Percentiles rank a stretch among this genome's conserved stretches.
Conservation (phyloP, 37 sponge, comb jelly and placozoan genomes). For the Spongia lamella region DNA sequence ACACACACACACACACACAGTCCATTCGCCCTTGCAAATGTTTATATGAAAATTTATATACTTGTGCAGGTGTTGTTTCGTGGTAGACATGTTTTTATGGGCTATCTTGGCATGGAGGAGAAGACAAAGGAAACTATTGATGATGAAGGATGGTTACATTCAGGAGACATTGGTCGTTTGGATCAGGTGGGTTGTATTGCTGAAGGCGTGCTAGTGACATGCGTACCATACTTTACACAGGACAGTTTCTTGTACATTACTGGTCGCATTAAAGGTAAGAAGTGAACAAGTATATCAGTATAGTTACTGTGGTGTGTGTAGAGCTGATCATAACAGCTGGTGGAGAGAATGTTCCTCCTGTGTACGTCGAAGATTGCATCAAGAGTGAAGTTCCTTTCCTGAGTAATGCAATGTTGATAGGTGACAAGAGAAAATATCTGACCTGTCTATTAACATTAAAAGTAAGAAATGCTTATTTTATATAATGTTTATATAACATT, state of each 20-base stretch:
- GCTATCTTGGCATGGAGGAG: conserved; percentile 70
- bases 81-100: conserved; percentile 90
- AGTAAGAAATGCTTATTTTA: conserved; percentile 24
- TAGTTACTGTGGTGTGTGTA: background rate
- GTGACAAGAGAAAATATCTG: conserved; percentile 67
- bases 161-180: conserved; percentile 80
- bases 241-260: conserved; percentile 51
- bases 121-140: conserved; percentile 81
- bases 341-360: conserved; percentile 87
- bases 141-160: conserved; percentile 86
- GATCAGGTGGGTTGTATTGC: conserved; percentile 38
- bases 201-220: background rate
- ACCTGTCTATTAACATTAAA: conserved; percentile 61
- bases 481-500: background rate
- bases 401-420: conserved; percentile 71
- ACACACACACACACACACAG: no score
- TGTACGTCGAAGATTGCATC: conserved; percentile 67
- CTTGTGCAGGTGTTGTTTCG: conserved; percentile 54
- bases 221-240: background rate
- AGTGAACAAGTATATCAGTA: background rate
- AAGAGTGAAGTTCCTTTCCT: conserved; percentile 60
- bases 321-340: conserved; percentile 88
- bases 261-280: conserved; percentile 55
- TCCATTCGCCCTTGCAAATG: no score
- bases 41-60: no score